Evolutionary conservation across 2,888 invertebrate species (phyloP).

Genomic region (Notodonta dromedarius): DNA sequence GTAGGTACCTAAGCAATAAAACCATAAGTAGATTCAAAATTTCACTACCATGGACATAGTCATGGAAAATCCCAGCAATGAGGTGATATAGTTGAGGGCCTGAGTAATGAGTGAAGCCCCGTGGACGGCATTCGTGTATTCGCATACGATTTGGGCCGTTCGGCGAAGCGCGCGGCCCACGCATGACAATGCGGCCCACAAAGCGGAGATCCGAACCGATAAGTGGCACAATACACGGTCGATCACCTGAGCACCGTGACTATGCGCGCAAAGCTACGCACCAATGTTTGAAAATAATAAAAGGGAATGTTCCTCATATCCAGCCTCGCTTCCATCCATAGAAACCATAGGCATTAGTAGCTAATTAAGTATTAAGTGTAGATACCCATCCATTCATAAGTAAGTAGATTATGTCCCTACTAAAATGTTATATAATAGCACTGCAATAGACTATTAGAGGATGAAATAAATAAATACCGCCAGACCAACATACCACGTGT

Average conservation of each 20-base stretch:
- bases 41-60: neutral
- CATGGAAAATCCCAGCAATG: constrained; percentile 19
- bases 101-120: constrained; percentile 61
- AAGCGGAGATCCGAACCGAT: constrained; percentile 78
- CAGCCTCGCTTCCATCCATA: neutral
- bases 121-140: constrained; percentile 60
- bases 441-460: too few relatives aligned
- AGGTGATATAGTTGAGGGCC: constrained; percentile 35
- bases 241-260: constrained; percentile 61
- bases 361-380: too few relatives aligned
- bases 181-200: constrained; percentile 74
- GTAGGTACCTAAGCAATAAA: too few relatives aligned
- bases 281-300: constrained; percentile 13
- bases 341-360: neutral
- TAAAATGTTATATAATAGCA: too few relatives aligned
- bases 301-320: neutral
- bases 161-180: constrained; percentile 61
- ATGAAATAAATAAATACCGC: too few relatives aligned
- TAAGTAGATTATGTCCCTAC: too few relatives aligned
- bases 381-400: too few relatives aligned
- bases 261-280: constrained; percentile 28
- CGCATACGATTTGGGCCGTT: constrained; percentile 74
- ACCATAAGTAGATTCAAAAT: too few relatives aligned
- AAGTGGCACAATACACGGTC: constrained; percentile 73
- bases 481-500: too few relatives aligned